A percentile compares a stretch with the other conserved stretches of the same genome.
Evolutionary conservation across 2,113 vertebrate genomes (phyloP).

Genomic region (Phasianus colchicus): DNA sequence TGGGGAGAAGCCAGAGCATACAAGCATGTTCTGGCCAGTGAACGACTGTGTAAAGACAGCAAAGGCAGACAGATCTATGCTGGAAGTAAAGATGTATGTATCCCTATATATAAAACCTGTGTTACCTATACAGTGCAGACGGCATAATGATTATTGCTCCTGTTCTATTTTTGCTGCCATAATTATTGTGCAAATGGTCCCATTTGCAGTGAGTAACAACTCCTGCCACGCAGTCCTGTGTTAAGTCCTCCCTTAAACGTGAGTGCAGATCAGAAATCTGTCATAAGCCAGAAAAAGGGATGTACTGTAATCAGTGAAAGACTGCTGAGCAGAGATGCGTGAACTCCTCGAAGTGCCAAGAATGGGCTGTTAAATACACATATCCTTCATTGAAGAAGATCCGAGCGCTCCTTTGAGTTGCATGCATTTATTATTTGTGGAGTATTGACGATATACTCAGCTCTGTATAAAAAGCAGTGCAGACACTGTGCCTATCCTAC

Average conservation of each 20-base stretch:
- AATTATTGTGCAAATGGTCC: not conserved
- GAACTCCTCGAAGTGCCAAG: not conserved
- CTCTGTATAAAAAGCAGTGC: fast-evolving
- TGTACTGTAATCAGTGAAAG: not conserved
- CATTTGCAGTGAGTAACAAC: not conserved
- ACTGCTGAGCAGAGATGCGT: not conserved
- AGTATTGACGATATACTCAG: fast-evolving
- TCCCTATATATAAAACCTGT: not conserved
- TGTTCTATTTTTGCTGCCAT: not conserved
- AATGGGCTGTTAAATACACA: not conserved
- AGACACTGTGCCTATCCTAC: not conserved
- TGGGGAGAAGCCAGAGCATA: not conserved
- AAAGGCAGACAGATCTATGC: not conserved
- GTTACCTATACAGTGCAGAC: not conserved
- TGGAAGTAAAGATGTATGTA: not conserved
- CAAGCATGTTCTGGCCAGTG: not conserved
- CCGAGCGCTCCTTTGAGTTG: not conserved
- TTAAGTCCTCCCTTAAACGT: not conserved
- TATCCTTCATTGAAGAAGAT: fast-evolving
- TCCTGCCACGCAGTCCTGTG: not conserved
- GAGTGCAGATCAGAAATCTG: fast-evolving
- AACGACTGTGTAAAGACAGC: not conserved
- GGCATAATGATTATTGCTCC: not conserved
- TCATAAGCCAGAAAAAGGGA: not conserved
- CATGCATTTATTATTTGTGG: not conserved